These are phyloP conservation scores for Colletes gigas DNA, from an alignment of 1,140 invertebrate genomes.

Conservation along the genomic window DNA sequence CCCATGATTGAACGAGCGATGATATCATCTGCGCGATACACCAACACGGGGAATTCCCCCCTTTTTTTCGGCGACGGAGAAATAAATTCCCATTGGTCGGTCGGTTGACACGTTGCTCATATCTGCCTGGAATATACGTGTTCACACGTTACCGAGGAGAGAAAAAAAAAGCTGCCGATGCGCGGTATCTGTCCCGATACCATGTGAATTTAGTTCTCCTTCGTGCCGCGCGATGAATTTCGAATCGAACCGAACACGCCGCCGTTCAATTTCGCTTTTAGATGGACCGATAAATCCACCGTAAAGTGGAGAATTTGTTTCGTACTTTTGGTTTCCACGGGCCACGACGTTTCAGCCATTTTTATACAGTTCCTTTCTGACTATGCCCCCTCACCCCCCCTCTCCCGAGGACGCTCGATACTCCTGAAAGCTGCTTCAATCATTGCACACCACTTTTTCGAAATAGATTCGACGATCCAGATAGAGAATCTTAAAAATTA, in stretches of 20 bases:
- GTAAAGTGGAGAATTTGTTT: not conserved
- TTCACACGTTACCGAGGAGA: not conserved
- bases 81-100: conserved; percentile 27
- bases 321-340: not conserved
- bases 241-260: not conserved
- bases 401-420: too few relatives aligned
- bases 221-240: not conserved
- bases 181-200: not conserved
- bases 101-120: conserved; percentile 25
- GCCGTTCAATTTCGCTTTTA: not conserved
- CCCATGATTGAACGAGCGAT: conserved; percentile 35
- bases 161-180: not conserved
- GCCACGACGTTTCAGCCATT: too few relatives aligned
- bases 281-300: conserved; percentile 3
- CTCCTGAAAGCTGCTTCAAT: too few relatives aligned
- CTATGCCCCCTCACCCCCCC: too few relatives aligned
- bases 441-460: too few relatives aligned
- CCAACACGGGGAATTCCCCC: conserved; percentile 18
- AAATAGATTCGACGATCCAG: too few relatives aligned
- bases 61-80: not conserved
- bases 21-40: conserved; percentile 29
- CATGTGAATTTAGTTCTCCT: conserved; percentile 1
- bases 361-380: too few relatives aligned
- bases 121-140: conserved; percentile 22
- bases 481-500: too few relatives aligned